Base-by-base conservation (phyloP, 1,140 invertebrate species). In the Caenorhabditis elegans region DNA sequence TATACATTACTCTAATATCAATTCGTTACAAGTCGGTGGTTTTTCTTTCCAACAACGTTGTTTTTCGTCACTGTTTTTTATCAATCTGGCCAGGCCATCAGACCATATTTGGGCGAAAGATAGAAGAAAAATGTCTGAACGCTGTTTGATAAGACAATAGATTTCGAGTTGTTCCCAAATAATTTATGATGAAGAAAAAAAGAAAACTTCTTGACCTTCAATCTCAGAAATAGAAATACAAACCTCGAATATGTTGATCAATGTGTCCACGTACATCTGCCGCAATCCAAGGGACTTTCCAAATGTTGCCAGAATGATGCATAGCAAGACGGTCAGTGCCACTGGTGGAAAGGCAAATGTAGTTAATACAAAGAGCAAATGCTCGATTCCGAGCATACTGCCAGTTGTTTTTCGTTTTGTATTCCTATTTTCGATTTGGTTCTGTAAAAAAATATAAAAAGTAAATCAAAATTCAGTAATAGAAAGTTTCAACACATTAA, bases 311-410 rank as follows among this genome's bases (percentile, higher is more conserved):
- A 82, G 47, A 26, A 82, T 34, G 8, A 82, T 82, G 10, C 51
- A 26, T 8, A 78, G 70, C 19, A 82, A 28, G 11, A 82, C 24
- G 22, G 60, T 76, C 5, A 83, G 3, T 0, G 76, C 48, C 31
- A 85, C 78, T 17, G 84, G 84, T 13, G 84, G 84, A 47, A 85
- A 85, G 49, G 85, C 79, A 26, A 85, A 84, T n/a, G 84, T 65
- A 8, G 75, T 49, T 5, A 80, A 22, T 28, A 85, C 28, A 36
- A 85, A 43, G 19, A 85, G 55, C n/a, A 84, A 10, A 60, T 85
- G 84, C 70, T 85, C 84, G 13, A 31, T 17, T 60, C 53, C 53
- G 11, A 60, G 53, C 53, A 60, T 60, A 31, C 15, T 60, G 49
- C 49, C 49, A 51, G 49, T 60, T 60, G 15, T 60, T n/a, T 60